A percentile compares a stretch with the other conserved stretches of the same genome.
phyloP scores from a whole-genome alignment of 2,797 vertebrate genomes.

The Distichodus sexfasciatus region DNA sequence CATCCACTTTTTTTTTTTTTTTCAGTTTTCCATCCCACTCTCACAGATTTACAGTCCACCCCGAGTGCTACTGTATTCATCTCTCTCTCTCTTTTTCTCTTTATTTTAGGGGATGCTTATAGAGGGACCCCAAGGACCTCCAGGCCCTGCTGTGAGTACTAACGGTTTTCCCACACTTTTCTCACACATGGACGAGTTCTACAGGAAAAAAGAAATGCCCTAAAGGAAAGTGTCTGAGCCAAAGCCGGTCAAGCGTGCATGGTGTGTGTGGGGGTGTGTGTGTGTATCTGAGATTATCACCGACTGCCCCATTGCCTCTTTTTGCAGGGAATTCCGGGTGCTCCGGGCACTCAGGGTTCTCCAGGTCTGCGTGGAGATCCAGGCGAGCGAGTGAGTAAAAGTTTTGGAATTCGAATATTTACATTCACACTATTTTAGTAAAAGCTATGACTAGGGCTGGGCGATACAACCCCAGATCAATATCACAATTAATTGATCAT shows the following conservation, averaged over 20 bases:
- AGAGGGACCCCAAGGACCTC: slow-evolving; percentile 90
- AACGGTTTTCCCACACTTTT: slow-evolving; percentile 62
- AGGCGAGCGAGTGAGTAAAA: slow-evolving; percentile 88
- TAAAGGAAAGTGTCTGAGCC: slow-evolving; percentile 67
- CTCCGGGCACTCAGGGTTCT: slow-evolving; percentile 87
- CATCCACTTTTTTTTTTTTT: slow-evolving; percentile 21
- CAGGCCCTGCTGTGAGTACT: slow-evolving; percentile 88
- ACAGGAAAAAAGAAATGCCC: too few relatives aligned
- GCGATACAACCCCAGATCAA: too few relatives aligned
- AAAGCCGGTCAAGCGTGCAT: slow-evolving; percentile 52
- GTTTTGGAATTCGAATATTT: not conserved
- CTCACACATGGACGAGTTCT: slow-evolving; percentile 69
- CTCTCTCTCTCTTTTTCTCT: slow-evolving; percentile 1
- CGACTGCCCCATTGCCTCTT: too few relatives aligned
- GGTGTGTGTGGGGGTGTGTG: slow-evolving; percentile 42
- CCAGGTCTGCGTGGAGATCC: slow-evolving; percentile 86
- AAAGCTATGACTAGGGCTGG: too few relatives aligned
- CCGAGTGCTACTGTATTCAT: slow-evolving; percentile 66
- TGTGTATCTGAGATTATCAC: slow-evolving; percentile 14
- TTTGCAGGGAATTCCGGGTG: slow-evolving; percentile 89
- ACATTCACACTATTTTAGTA: not conserved
- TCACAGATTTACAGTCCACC: slow-evolving; percentile 38
- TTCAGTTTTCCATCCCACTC: slow-evolving; percentile 47
- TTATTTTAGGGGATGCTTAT: slow-evolving; percentile 91
- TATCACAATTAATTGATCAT: too few relatives aligned